Base-by-base conservation (phyloP, 2,797 vertebrate genomes). In the Vireo griseus region DNA sequence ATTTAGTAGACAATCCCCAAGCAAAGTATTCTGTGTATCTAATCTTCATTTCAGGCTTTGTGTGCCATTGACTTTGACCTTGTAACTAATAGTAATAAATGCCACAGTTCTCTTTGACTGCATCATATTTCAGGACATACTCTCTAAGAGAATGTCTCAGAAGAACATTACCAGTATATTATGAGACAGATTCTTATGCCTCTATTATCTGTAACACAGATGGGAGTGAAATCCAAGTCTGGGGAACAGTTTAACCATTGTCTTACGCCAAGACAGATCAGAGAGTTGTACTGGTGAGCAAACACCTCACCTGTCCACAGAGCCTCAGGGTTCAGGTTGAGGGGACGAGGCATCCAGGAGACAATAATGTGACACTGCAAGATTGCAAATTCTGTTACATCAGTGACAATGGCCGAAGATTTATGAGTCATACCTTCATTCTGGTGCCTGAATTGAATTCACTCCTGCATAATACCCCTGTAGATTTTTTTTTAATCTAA, bases 11-110 rank as follows among this genome's bases (percentile, higher is more conserved):
- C 21, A 72, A 61, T 44, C 54, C 68, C 62, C 35, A 62, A 78
- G 50, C 16, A 65, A 78, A 55, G 33, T 17, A 61, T 57, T 83
- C 58, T 73, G 11, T 33, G 42, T 65, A 84, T 35, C 51, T 24
- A 52, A 90, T 94, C 59, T 84, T 83, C 28, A 35, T 90, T 95
- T 92, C 25, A 62, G 65, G 55, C 59, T 90, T 71, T 73, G 20
- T 52, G 31, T 42, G 45, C 54, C 58, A 65, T 44, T 92, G 89
- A 62, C 80, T 95, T 95, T 94, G 74, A 92, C 86, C 83, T 96
- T 93, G 89, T 37, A 91, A 71, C 51, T 67, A 59, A 62, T 52
- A 42, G 45, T 37, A 81, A 88, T 82, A 94, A 93, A 92, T 87
- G 76, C 28, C 65, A 80, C 47, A 58, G 54, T 66, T 59, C 48